Evolutionary conservation across 2,888 invertebrate species (phyloP), one percentile per base, ranked within the genome.

Genomic region (Mythimna lalbum): DNA sequence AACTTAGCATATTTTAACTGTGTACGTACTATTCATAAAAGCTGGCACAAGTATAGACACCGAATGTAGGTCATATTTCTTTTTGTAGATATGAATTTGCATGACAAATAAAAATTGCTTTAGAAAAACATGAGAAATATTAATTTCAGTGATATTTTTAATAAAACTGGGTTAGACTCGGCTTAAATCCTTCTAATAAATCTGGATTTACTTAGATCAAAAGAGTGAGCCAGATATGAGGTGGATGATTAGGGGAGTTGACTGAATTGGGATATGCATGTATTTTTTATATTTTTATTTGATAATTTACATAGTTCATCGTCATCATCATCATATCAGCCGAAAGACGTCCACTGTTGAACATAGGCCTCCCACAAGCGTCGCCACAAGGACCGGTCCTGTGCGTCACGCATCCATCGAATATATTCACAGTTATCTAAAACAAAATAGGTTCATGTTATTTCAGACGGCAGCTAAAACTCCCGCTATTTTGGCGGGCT

Each of bases 221-320:
- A 59, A 21, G 17, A 70, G n/a, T 62, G 43, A 50, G 50, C 14
- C 12, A 43, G 39, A 57, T 5, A 14, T 62, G 70, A 71, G 19
- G 52, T 31, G 63, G 57, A 47, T 17, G 21, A 69, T 55, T 60
- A 69, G 53, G 21, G 10, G 21, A 55, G 4, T 27, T 27, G 27
- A 27, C 27, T 27, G 27, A 27, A 27, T 27, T 27, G 27, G 33
- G 7, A 36, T 9, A 36, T 36, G 36, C 10, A 36, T 10, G 0
- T 39, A 39, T 14, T 39, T 39, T 14, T 39, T 39, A 12, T 39
- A 36, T 36, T 36, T 36, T 2, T 36, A 12, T 10, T 36, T 9
- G 36, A 12, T n/a, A n/a, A n/a, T n/a, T n/a, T n/a, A n/a, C n/a
- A n/a, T n/a, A n/a, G n/a, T n/a, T n/a, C n/a, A n/a, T n/a, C n/a